These are phyloP conservation scores for Parnassius mnemosyne DNA, from an alignment of 2,888 invertebrate species.

Conservation along the genomic window DNA sequence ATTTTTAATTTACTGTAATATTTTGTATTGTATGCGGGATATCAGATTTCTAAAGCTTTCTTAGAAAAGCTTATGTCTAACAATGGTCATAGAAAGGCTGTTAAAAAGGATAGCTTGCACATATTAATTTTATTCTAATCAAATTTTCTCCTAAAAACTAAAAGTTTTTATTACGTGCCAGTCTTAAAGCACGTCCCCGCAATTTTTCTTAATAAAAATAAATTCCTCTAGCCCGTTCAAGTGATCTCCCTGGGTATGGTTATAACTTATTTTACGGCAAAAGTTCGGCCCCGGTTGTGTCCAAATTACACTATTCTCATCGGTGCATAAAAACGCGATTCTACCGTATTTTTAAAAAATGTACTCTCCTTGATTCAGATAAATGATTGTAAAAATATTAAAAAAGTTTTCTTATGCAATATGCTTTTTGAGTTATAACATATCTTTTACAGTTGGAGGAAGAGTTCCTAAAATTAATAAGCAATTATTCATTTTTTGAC, in stretches of 20 bases:
- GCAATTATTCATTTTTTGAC: too few species aligned
- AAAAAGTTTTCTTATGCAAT: too few species aligned
- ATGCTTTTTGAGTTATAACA: too few species aligned
- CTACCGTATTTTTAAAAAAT: not conserved
- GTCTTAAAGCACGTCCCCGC: constrained; percentile 33
- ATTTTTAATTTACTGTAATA: too few species aligned
- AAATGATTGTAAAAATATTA: too few species aligned
- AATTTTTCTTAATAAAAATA: constrained; percentile 75
- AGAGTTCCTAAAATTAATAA: too few species aligned
- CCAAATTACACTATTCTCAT: constrained; percentile 36
- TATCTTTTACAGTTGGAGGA: too few species aligned
- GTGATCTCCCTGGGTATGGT: constrained; percentile 62
- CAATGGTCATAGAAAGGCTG: too few species aligned
- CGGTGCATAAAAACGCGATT: not conserved
- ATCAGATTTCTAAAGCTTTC: too few species aligned
- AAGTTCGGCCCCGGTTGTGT: constrained; percentile 53
- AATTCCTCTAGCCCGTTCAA: constrained; percentile 67
- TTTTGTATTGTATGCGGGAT: too few species aligned
- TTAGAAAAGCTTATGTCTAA: too few species aligned
- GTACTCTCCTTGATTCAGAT: not conserved
- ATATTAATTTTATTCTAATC: not conserved
- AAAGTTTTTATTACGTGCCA: constrained; percentile 22
- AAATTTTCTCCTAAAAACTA: constrained; percentile 1
- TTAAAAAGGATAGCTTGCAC: too few species aligned
- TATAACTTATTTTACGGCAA: constrained; percentile 70